A percentile compares a stretch with the other conserved stretches of the same genome.
Evolutionary conservation across 2,797 vertebrate genomes (phyloP).

Genomic region (Bradypus variegatus): DNA sequence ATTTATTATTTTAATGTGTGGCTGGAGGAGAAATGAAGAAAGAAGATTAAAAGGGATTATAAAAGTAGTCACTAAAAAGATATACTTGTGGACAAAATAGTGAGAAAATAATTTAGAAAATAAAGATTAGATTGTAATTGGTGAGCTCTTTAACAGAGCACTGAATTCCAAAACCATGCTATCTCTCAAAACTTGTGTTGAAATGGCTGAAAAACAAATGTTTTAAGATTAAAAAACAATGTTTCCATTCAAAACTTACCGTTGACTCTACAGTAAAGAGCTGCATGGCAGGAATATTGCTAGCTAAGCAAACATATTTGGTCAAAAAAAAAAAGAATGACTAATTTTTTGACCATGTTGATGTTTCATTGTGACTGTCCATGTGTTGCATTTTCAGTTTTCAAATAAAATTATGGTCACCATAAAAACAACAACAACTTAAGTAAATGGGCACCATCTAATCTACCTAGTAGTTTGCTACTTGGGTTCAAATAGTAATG

Average conservation of each 20-base stretch:
- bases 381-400: not conserved
- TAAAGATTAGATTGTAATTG: not conserved
- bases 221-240: not conserved
- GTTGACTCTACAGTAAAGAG: not conserved
- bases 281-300: not conserved
- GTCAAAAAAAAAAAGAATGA: not conserved
- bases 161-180: not conserved
- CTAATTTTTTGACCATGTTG: not conserved
- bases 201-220: not conserved
- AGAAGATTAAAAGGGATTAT: not conserved
- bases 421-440: not conserved
- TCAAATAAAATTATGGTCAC: not conserved
- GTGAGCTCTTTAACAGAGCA: not conserved
- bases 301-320: not conserved
- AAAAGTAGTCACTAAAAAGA: not conserved
- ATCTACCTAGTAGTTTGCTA: not conserved
- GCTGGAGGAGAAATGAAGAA: not conserved
- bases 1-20: not conserved
- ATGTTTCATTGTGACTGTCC: not conserved
- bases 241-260: conserved; percentile 2
- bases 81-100: not conserved
- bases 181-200: not conserved
- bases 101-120: not conserved
- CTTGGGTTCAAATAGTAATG: not conserved
- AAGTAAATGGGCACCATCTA: not conserved